Conservation (phyloP, 2,113 vertebrate genomes). For the Pipra filicauda region DNA sequence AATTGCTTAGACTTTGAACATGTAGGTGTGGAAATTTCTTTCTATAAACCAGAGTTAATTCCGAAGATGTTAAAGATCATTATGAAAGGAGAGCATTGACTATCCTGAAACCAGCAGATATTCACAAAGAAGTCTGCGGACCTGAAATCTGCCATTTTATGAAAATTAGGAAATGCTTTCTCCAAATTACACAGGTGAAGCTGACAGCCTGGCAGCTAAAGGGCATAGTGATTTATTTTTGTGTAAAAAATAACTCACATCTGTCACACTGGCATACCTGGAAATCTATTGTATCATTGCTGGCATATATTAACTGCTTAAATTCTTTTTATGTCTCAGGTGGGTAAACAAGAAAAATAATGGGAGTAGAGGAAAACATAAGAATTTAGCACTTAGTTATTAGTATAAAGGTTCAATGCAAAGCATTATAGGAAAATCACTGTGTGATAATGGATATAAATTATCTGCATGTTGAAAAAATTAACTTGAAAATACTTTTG, state of each 20-base stretch:
- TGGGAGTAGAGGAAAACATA: background rate
- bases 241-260: background rate
- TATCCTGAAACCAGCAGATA: conserved; percentile 12
- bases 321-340: background rate
- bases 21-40: background rate
- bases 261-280: conserved; percentile 1
- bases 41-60: conserved; percentile 7
- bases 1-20: background rate
- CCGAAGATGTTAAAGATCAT: background rate
- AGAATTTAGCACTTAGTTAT: background rate
- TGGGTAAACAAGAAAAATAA: background rate
- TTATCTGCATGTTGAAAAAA: background rate
- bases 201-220: background rate
- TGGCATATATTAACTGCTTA: background rate
- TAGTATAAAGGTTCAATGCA: background rate
- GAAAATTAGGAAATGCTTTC: conserved; percentile 21
- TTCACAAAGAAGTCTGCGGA: background rate
- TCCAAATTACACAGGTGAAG: conserved; percentile 26
- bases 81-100: conserved; percentile 4
- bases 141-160: conserved; percentile 21
- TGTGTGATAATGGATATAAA: background rate
- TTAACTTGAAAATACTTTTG: background rate
- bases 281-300: background rate
- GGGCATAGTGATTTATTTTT: conserved; percentile 25
- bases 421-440: background rate